Percentiles rank a stretch among this genome's conserved stretches.
phyloP scores from a whole-genome alignment of 64 coral and sea anemone genomes.

The Platygyra sinensis region DNA sequence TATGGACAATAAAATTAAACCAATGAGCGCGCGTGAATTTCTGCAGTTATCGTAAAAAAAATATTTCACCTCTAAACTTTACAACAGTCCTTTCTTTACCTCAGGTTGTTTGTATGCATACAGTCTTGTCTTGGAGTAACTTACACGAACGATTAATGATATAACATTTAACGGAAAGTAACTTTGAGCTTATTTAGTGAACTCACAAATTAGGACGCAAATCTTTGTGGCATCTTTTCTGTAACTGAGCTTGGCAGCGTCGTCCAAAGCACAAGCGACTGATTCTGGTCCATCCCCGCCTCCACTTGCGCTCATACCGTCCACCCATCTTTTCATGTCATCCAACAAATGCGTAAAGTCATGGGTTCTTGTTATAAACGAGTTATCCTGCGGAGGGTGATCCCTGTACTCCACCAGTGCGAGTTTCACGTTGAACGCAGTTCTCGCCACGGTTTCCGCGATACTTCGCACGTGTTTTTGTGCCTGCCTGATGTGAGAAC shows the following conservation, averaged over 20 bases:
- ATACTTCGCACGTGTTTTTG: conserved; percentile 83
- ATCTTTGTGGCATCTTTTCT: conserved; percentile 81
- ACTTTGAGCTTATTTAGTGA: not conserved
- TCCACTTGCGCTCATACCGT: conserved; percentile 75
- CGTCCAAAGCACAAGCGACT: conserved; percentile 77
- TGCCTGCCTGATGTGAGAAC: conserved; percentile 81
- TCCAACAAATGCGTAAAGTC: conserved; percentile 68
- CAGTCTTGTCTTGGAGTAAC: no score
- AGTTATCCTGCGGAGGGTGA: conserved; percentile 79
- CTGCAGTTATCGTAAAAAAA: no score
- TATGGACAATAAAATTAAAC: no score
- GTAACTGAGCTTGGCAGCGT: conserved; percentile 58
- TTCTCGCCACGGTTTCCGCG: conserved; percentile 78
- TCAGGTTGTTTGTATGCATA: no score
- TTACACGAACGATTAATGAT: no score
- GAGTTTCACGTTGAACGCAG: conserved; percentile 82
- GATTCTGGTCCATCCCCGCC: conserved; percentile 87
- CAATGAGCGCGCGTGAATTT: no score
- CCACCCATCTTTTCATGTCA: conserved; percentile 94
- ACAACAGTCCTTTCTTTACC: no score
- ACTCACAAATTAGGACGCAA: conserved; percentile 85
- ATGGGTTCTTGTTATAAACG: conserved; percentile 66
- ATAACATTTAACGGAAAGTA: no score
- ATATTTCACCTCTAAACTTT: no score
- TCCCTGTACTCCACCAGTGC: conserved; percentile 88